Base-by-base conservation (phyloP, 2,888 invertebrate species). In the Caenorhabditis sp. region DNA sequence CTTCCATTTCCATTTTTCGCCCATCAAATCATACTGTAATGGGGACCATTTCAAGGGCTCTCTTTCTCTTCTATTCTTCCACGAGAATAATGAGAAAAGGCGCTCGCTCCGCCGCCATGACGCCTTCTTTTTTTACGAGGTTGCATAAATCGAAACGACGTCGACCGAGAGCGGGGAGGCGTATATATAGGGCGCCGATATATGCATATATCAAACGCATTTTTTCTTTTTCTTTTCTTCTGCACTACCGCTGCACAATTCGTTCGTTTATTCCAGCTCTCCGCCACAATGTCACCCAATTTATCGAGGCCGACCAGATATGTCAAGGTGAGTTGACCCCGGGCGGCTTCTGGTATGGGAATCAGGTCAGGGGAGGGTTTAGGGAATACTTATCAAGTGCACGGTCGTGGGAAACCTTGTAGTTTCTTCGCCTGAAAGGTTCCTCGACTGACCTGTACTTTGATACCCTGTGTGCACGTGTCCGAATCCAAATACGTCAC, bases 241-340 rank as follows among this genome's bases (percentile, higher is more conserved):
- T 64, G 37, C 18, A 40, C 77, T 53, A 62, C 40, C 32, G n/a
- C n/a, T n/a, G n/a, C 53, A 6, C 67, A 60, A 53, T 67, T 53
- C 51, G 15, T 44, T 51, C 40, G 24, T 37, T 37, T 44, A n/a
- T 72, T 82, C 61, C 80, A 83, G 83, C 71, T 78, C 56, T 44
- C 83, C 47, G 69, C 70, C 53, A 69, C 84, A 51, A 86, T 86
- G 86, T 85, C 86, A 62, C 86, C 86, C 5, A 85, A 81, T 56
- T 68, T 86, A n/a, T 71, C 82, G 20, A 69, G 84, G 50, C 86
- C 86, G 47, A 86, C 86, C 22, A 44, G 84, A 76, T 81, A 81
- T 67, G 84, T 85, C 11, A 83, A 80, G 65, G 83, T 83, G 28
- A 56, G 72, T 40, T 40, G 40, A 13, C 9, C n/a, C 24, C 6